Conservation (phyloP, 2,888 invertebrate genomes). For the Andrena bucephala region DNA sequence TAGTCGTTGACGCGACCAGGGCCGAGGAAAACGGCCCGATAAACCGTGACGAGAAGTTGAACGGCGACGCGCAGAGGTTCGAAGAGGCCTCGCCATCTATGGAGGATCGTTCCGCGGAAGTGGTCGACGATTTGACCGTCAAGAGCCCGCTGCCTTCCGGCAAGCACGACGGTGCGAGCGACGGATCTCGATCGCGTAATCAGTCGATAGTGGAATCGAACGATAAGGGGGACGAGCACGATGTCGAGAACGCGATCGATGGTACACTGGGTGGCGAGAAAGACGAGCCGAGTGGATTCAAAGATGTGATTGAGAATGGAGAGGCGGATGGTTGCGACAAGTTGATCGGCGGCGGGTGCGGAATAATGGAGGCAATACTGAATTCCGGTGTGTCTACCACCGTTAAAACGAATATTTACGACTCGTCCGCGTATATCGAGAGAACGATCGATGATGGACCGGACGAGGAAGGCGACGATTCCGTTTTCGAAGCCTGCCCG, state of each 20-base stretch:
- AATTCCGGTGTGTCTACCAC: slow-evolving; percentile 22
- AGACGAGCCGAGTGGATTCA: not conserved
- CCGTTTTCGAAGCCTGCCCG: slow-evolving; percentile 80
- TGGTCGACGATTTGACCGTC: slow-evolving; percentile 54
- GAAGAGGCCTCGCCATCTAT: slow-evolving; percentile 47
- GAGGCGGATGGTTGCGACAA: slow-evolving; percentile 25
- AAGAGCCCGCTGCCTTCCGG: slow-evolving; percentile 58
- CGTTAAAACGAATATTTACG: slow-evolving; percentile 69
- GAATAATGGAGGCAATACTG: slow-evolving; percentile 13
- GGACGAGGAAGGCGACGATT: slow-evolving; percentile 83
- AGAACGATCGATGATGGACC: slow-evolving; percentile 79
- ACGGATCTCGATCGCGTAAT: slow-evolving; percentile 25
- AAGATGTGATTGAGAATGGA: slow-evolving; percentile 20
- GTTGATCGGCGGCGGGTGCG: slow-evolving; percentile 31
- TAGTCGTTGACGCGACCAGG: slow-evolving; percentile 46
- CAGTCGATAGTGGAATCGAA: slow-evolving; percentile 32
- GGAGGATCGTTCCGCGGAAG: slow-evolving; percentile 40
- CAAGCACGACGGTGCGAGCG: slow-evolving; percentile 48
- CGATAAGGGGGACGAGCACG: not conserved
- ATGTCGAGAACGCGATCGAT: slow-evolving; percentile 15
- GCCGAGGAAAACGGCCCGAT: slow-evolving; percentile 41
- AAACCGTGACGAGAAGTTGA: slow-evolving; percentile 44
- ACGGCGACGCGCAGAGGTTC: slow-evolving; percentile 54
- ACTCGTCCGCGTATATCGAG: slow-evolving; percentile 78
- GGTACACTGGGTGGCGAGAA: slow-evolving; percentile 28